Percentiles rank a stretch among this genome's conserved stretches.
These are phyloP conservation scores for Aix galericulata DNA, from an alignment of 2,113 vertebrate genomes.

Conservation along the genomic window DNA sequence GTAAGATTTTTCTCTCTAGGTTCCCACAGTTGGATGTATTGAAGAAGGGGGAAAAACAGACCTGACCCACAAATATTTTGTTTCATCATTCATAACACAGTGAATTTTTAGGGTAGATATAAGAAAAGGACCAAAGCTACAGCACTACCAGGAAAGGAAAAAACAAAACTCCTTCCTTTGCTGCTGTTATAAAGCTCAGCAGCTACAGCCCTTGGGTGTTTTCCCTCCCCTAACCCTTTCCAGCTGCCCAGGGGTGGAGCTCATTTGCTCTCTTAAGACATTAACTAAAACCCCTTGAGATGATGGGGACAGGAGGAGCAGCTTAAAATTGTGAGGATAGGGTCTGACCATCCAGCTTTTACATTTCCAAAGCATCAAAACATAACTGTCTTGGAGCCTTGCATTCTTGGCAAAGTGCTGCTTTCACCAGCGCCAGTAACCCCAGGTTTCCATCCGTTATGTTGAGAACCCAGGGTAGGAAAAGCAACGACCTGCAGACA, in stretches of 20 bases:
- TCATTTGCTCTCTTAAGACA: background rate
- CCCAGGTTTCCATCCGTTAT: background rate
- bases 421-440: background rate
- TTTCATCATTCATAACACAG: background rate
- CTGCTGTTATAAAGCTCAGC: background rate
- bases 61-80: too few species aligned
- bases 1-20: rapidly evolving
- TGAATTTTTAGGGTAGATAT: rapidly evolving
- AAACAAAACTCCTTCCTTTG: rapidly evolving
- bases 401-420: background rate
- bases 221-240: background rate
- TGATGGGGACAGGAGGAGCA: background rate
- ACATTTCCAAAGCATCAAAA: background rate
- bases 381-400: background rate
- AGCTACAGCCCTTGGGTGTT: background rate
- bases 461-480: background rate
- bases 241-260: background rate
- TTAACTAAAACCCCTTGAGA: rapidly evolving
- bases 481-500: background rate
- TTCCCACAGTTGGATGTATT: rapidly evolving
- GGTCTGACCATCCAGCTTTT: background rate
- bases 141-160: rapidly evolving
- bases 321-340: background rate
- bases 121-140: rapidly evolving
- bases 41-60: rapidly evolving